Percentiles rank a stretch among this genome's conserved stretches.
phyloP scores from a whole-genome alignment of 2,113 vertebrate species.

The Lonchura striata region DNA sequence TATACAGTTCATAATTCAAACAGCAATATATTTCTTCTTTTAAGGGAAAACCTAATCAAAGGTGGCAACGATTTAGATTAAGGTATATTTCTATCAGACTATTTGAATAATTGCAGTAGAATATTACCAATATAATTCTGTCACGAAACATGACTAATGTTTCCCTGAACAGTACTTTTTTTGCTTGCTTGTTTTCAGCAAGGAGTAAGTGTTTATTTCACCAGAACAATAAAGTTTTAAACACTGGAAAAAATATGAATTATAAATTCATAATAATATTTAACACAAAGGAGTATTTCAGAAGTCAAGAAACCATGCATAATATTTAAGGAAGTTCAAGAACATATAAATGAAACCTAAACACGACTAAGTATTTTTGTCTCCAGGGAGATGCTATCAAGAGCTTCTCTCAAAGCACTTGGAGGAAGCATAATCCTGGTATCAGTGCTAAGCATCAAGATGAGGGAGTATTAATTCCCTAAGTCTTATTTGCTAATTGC shows the following conservation, averaged over 20 bases:
- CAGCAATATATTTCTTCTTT: background rate
- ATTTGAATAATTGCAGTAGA: background rate
- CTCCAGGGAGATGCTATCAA: background rate
- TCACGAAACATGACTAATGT: background rate
- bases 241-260: background rate
- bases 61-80: background rate
- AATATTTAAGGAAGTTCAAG: background rate
- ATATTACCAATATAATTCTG: background rate
- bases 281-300: background rate
- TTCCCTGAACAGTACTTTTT: background rate
- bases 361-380: background rate
- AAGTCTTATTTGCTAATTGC: background rate
- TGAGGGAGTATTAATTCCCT: background rate
- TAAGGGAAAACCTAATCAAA: background rate
- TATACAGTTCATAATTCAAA: background rate
- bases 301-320: background rate
- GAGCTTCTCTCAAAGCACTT: background rate
- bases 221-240: background rate
- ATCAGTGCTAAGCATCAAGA: background rate
- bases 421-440: background rate
- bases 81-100: background rate
- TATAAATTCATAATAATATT: background rate
- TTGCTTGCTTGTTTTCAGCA: background rate
- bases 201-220: background rate
- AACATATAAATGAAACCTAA: background rate